Percentiles rank a stretch among this genome's conserved stretches.
Conservation (phyloP, 2,113 vertebrate species). For the Felis catus region F.catus_Fca126_mat1.0 CM031420.1:34031001-34031500, state of each 20-base stretch:
- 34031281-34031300: not conserved
- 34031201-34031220: not conserved
- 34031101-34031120: slow-evolving; percentile 18
- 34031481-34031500: too few species aligned
- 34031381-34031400: not conserved
- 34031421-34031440: too few species aligned
- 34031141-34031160: slow-evolving; percentile 12
- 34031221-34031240: not conserved
- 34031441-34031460: too few species aligned
- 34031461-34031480: too few species aligned
- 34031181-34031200: slow-evolving; percentile 9
- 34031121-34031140: not conserved
- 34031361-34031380: not conserved
- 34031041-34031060: slow-evolving; percentile 33
- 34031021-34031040: not conserved
- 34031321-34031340: slow-evolving; percentile 1
- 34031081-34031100: not conserved
- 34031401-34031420: not conserved
- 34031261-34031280: not conserved
- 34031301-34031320: not conserved
- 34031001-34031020: not conserved
- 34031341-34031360: not conserved
- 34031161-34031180: not conserved
- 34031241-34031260: not conserved
- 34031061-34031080: not conserved